phyloP scores from a whole-genome alignment of 2,888 invertebrate species.

The Julus scanicus region DNA sequence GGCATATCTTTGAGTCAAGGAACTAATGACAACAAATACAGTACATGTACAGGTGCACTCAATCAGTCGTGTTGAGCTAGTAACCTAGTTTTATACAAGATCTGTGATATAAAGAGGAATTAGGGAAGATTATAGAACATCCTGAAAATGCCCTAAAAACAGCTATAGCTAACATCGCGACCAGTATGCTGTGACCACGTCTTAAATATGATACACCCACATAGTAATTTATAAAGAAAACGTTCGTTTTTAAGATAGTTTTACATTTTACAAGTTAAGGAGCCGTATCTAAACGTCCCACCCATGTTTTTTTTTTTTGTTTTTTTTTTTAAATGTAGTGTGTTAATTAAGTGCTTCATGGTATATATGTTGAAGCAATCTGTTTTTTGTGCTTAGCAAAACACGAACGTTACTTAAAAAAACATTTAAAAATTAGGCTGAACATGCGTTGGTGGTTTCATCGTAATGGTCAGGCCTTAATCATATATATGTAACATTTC shows the following conservation, averaged over 20 bases:
- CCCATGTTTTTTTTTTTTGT: too few species aligned
- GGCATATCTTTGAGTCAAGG: neutral
- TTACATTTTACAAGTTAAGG: neutral
- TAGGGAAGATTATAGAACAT: neutral
- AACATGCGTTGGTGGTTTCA: too few species aligned
- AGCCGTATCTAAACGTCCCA: neutral
- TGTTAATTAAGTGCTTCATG: neutral
- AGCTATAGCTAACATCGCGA: neutral
- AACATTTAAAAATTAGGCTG: neutral
- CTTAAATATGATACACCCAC: too few species aligned
- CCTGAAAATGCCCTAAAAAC: constrained; percentile 10
- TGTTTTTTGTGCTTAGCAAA: neutral
- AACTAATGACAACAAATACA: neutral
- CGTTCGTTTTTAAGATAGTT: neutral
- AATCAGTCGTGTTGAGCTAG: constrained; percentile 5
- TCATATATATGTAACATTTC: too few species aligned
- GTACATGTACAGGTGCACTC: neutral
- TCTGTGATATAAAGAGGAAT: neutral
- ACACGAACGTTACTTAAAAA: neutral
- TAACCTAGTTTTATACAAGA: constrained; percentile 15
- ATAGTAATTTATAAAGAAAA: neutral
- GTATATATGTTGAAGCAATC: neutral
- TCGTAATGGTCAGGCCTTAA: too few species aligned
- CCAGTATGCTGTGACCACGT: neutral
- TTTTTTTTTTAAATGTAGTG: neutral